These are phyloP conservation scores for Cirrhinus mrigala DNA, from an alignment of 2,797 vertebrate species.

Conservation along the genomic window DNA sequence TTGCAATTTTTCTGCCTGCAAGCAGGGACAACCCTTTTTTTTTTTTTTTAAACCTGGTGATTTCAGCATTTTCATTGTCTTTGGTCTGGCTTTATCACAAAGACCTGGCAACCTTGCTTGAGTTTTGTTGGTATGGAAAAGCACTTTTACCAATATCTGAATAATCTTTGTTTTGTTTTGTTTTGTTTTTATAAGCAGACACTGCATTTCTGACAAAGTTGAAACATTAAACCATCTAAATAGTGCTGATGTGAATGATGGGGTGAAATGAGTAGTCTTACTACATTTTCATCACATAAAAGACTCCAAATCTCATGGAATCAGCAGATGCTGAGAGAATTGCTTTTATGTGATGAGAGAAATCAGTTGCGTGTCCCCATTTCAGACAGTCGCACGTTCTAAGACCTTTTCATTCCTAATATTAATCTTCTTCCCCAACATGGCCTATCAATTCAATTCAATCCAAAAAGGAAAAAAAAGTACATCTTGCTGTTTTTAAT, in stretches of 20 bases:
- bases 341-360: conserved; percentile 14
- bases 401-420: conserved; percentile 36
- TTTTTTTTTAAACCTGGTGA: too few species aligned
- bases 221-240: background rate
- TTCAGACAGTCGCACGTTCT: background rate
- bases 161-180: background rate
- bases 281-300: conserved; percentile 28
- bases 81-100: background rate
- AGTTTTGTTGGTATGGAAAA: background rate
- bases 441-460: conserved; percentile 49
- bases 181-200: background rate
- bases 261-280: background rate
- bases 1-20: too few species aligned
- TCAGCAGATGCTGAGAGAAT: conserved; percentile 8
- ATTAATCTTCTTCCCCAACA: conserved; percentile 20
- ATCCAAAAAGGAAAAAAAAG: background rate
- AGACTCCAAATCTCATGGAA: conserved; percentile 5
- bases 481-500: conserved; percentile 47
- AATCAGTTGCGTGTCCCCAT: background rate
- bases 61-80: background rate
- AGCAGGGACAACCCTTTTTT: too few species aligned
- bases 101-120: background rate
- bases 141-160: background rate
- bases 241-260: conserved; percentile 16
- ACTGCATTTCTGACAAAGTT: background rate